Percentiles rank a stretch among this genome's conserved stretches.
Conservation (phyloP, 2,888 invertebrate genomes). For the Polydrusus pterygomalis region DNA sequence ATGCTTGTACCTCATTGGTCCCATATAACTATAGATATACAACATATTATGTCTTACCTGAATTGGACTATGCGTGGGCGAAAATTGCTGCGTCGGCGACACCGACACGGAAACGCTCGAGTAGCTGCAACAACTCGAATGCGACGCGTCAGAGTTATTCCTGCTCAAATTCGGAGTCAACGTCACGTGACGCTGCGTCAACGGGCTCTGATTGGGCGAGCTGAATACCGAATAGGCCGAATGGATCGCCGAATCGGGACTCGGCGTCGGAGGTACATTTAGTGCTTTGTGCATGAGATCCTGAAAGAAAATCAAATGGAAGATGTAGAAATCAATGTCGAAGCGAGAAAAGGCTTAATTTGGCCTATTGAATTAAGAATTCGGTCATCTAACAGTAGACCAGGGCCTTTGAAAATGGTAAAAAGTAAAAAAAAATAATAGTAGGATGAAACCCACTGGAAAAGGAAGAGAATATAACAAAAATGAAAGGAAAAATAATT, state of each 20-base stretch:
- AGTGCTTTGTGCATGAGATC: slow-evolving; percentile 74
- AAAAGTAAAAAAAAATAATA: no score
- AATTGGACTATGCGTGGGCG: slow-evolving; percentile 92
- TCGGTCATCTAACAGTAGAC: no score
- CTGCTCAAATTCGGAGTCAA: slow-evolving; percentile 89
- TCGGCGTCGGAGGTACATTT: slow-evolving; percentile 85
- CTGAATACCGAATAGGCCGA: slow-evolving; percentile 89
- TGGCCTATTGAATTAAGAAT: no score
- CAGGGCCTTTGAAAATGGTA: no score
- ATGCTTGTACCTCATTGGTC: no score
- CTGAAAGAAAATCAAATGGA: slow-evolving; percentile 26
- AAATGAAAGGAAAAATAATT: no score
- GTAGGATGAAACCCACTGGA: no score
- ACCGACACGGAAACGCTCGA: slow-evolving; percentile 78
- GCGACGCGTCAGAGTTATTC: slow-evolving; percentile 93
- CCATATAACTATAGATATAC: no score
- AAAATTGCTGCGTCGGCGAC: slow-evolving; percentile 79
- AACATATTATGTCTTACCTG: slow-evolving; percentile 73
- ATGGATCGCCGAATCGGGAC: slow-evolving; percentile 92
- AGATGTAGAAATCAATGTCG: not conserved
- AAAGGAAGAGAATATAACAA: no score
- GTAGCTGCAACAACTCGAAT: slow-evolving; percentile 91
- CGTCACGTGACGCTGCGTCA: slow-evolving; percentile 87
- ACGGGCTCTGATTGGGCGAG: slow-evolving; percentile 91
- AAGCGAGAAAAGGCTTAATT: no score